Conservation (phyloP, 2,113 vertebrate species). For the Festucalex cinctus region DNA sequence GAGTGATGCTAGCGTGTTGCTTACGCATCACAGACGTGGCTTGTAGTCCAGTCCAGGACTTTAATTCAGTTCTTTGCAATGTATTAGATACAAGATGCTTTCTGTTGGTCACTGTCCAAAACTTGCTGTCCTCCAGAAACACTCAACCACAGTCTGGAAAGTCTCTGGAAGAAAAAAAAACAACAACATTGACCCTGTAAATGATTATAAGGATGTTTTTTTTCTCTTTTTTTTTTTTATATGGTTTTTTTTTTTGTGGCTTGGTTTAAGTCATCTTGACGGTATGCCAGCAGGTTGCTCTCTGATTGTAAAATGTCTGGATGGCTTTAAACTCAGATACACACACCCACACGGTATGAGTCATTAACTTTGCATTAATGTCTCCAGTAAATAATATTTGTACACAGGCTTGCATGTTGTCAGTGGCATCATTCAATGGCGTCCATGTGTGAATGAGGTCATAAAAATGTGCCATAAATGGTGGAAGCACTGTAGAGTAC, state of each 20-base stretch:
- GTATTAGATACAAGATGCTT: background rate
- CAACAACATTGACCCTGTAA: conserved; percentile 8
- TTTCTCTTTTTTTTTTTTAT: too few relatives aligned
- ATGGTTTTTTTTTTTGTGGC: conserved; percentile 8
- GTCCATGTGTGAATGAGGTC: conserved; percentile 66
- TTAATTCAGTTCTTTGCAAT: too few relatives aligned
- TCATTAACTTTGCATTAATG: conserved; percentile 35
- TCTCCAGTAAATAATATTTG: conserved; percentile 36
- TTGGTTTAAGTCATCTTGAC: conserved; percentile 3
- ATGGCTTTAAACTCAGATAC: conserved; percentile 22
- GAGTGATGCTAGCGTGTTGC: too few relatives aligned
- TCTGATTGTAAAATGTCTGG: conserved; percentile 17
- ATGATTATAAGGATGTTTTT: conserved; percentile 20
- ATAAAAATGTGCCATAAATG: conserved; percentile 33
- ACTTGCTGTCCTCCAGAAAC: background rate
- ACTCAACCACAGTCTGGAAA: background rate
- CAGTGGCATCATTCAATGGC: conserved; percentile 38
- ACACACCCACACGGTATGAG: conserved; percentile 1
- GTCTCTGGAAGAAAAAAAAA: conserved; percentile 13
- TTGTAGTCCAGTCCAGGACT: too few relatives aligned
- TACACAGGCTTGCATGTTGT: conserved; percentile 13
- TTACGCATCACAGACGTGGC: too few relatives aligned
- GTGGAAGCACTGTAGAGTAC: conserved; percentile 11
- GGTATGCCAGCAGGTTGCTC: conserved; percentile 18
- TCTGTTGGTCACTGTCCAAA: conserved; percentile 6